Percentiles rank a stretch among this genome's conserved stretches.
Evolutionary conservation across 2,888 invertebrate species (phyloP).

Genomic region (Chrysodeixis includens): DNA sequence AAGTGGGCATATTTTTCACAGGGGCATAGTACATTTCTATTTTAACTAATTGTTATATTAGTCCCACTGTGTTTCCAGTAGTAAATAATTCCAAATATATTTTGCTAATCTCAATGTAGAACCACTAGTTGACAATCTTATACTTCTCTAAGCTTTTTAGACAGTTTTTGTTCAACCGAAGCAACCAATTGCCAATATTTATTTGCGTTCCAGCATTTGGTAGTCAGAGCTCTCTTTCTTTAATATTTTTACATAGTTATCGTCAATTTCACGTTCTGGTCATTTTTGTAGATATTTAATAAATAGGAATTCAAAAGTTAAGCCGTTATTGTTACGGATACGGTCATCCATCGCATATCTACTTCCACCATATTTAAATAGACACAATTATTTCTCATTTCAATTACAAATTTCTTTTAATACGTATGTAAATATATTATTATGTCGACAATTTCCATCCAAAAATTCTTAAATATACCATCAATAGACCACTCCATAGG

Average conservation of each 20-base stretch:
- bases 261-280: too few species aligned
- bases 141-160: too few species aligned
- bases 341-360: too few species aligned
- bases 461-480: slow-evolving; percentile 43
- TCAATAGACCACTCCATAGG: slow-evolving; percentile 35
- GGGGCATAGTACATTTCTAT: too few species aligned
- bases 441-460: slow-evolving; percentile 20
- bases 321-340: background rate
- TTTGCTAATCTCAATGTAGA: background rate
- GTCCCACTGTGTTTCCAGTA: background rate
- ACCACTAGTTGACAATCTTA: background rate
- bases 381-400: background rate
- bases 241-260: too few species aligned
- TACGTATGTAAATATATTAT: slow-evolving; percentile 40
- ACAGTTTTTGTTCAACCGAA: too few species aligned
- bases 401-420: background rate
- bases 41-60: too few species aligned
- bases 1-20: too few species aligned
- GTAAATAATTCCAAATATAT: slow-evolving; percentile 3
- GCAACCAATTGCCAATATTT: too few species aligned
- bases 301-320: background rate
- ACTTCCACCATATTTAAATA: background rate
- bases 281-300: too few species aligned
- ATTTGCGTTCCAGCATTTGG: too few species aligned
- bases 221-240: too few species aligned